Evolutionary conservation across 2,797 vertebrate species (phyloP).

Genomic region (Pseudotriccus pelzelni): DNA sequence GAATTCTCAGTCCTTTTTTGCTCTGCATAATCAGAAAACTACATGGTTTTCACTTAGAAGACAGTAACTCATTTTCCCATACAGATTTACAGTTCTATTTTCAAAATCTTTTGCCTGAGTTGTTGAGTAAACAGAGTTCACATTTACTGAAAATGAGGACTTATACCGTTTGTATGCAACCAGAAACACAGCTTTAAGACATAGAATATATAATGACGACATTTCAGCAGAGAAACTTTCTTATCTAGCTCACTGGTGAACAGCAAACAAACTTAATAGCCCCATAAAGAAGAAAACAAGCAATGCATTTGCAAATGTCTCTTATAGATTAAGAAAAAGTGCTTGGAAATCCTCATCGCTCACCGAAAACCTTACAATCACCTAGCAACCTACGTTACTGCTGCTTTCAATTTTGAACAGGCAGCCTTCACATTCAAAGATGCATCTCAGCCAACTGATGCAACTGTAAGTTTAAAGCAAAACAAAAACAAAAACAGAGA

Average conservation of each 20-base stretch:
- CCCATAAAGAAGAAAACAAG: background rate
- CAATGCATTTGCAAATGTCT: conserved; percentile 11
- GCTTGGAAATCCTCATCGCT: conserved; percentile 49
- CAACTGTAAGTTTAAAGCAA: conserved; percentile 68
- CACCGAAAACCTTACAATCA: conserved; percentile 61
- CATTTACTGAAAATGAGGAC: background rate
- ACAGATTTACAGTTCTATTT: background rate
- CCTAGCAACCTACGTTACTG: conserved; percentile 76
- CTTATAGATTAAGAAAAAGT: conserved; percentile 48
- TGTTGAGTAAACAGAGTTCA: conserved; percentile 27
- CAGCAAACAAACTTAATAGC: conserved; percentile 17
- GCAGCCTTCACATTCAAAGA: conserved; percentile 67
- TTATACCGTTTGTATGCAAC: background rate
- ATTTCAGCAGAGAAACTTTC: conserved; percentile 53
- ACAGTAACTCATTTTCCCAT: background rate
- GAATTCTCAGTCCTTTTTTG: conserved; percentile 14
- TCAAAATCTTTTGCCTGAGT: background rate
- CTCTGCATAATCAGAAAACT: background rate
- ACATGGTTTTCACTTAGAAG: conserved; percentile 4
- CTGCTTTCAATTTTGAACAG: conserved; percentile 69
- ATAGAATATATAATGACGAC: background rate
- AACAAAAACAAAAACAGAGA: conserved; percentile 45
- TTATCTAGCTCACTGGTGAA: background rate
- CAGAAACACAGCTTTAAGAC: background rate
- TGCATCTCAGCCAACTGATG: conserved; percentile 52